A percentile compares a stretch with the other conserved stretches of the same genome.
These are phyloP conservation scores for Lordiphosa collinella DNA, from an alignment of 1,140 invertebrate genomes.

Conservation along the genomic window DNA sequence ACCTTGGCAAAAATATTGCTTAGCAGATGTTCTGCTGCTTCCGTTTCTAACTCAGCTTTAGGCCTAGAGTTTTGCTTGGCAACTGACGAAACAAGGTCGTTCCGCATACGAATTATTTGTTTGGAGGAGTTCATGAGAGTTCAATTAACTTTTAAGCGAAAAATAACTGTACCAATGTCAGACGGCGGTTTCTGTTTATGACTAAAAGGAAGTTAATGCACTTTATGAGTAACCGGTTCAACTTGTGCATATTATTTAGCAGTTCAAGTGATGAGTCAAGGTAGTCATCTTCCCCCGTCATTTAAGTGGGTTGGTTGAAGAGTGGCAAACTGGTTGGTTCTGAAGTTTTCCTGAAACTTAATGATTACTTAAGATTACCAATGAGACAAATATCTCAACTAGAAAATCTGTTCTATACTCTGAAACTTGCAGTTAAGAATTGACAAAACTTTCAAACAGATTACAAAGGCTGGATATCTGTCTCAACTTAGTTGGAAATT, in stretches of 20 bases:
- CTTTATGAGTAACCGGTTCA: slow-evolving; percentile 46
- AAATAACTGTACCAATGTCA: slow-evolving; percentile 74
- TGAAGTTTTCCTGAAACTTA: neutral
- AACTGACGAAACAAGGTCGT: slow-evolving; percentile 61
- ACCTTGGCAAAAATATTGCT: neutral
- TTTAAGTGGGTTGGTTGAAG: too few species aligned
- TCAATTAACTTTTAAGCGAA: slow-evolving; percentile 61
- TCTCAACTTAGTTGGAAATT: too few species aligned
- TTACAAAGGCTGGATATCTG: too few species aligned
- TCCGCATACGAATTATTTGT: slow-evolving; percentile 56
- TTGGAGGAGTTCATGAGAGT: slow-evolving; percentile 53
- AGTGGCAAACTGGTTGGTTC: slow-evolving; percentile 15
- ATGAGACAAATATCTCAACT: too few species aligned
- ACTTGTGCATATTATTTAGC: slow-evolving; percentile 10
- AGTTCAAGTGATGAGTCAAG: slow-evolving; percentile 67
- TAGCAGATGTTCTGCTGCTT: too few species aligned
- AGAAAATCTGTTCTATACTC: too few species aligned
- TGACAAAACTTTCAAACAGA: too few species aligned
- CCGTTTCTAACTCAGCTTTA: too few species aligned
- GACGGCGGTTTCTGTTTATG: slow-evolving; percentile 25
- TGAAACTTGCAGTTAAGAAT: too few species aligned
- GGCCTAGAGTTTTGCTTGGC: too few species aligned
- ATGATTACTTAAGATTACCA: too few species aligned
- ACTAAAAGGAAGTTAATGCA: slow-evolving; percentile 71
- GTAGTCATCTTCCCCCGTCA: slow-evolving; percentile 23